phyloP scores from a whole-genome alignment of 53 echinoderm and acorn worm species.

The Apostichopus leukothele region DNA sequence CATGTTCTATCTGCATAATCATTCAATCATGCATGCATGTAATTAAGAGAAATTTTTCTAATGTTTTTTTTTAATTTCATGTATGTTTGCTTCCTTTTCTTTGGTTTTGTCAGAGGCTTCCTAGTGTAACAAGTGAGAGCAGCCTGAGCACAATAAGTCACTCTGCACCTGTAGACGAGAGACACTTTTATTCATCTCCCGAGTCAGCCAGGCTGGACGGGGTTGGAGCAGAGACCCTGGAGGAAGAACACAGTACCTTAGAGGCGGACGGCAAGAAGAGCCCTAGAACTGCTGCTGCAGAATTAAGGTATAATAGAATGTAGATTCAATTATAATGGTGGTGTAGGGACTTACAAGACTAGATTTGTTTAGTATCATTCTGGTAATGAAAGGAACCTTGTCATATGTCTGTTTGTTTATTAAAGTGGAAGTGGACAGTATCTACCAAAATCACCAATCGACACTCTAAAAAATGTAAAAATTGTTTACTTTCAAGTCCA shows the following conservation, averaged over 20 bases:
- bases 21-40: too few relatives aligned
- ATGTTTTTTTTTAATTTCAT: too few relatives aligned
- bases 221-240: constrained; percentile 41
- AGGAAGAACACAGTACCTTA: background rate
- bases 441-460: too few relatives aligned
- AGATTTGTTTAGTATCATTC: too few relatives aligned
- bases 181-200: constrained; percentile 33
- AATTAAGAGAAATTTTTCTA: too few relatives aligned
- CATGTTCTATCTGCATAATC: too few relatives aligned
- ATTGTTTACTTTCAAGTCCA: too few relatives aligned
- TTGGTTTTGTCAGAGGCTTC: constrained; percentile 14
- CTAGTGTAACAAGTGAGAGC: constrained; percentile 27
- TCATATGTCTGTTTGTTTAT: background rate
- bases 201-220: constrained; percentile 41
- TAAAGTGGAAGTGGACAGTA: too few relatives aligned
- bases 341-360: too few relatives aligned
- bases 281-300: constrained; percentile 44
- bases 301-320: constrained; percentile 9
- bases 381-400: background rate
- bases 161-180: constrained; percentile 21
- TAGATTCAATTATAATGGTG: too few relatives aligned
- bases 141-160: constrained; percentile 49
- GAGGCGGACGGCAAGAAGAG: constrained; percentile 7
- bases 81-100: too few relatives aligned
- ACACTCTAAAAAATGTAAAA: too few relatives aligned